These are phyloP conservation scores for Pteruthius melanotis DNA, from an alignment of 2,113 vertebrate genomes.

Conservation along the genomic window DNA sequence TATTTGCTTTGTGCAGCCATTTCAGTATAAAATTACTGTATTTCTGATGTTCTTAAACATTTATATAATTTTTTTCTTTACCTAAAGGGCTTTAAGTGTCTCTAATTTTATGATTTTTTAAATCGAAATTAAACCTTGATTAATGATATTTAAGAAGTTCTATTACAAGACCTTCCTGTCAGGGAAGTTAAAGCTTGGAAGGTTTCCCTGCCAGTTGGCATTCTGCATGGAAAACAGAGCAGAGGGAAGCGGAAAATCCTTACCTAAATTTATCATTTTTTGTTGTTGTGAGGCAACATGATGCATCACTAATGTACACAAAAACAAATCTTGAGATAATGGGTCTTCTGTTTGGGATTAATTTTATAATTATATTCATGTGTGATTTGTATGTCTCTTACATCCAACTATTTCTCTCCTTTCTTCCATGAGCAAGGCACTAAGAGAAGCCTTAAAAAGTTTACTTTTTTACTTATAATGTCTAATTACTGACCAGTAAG, in stretches of 20 bases:
- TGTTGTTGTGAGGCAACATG: slow-evolving; percentile 2
- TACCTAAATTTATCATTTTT: neutral
- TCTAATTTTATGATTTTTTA: neutral
- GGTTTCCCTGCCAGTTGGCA: slow-evolving; percentile 64
- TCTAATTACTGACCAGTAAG: neutral
- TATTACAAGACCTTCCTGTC: slow-evolving; percentile 55
- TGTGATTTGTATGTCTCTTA: neutral
- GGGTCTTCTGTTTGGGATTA: neutral
- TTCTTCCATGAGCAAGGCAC: neutral
- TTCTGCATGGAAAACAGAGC: slow-evolving; percentile 62
- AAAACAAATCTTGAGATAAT: neutral
- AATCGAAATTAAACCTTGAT: neutral
- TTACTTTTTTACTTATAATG: neutral
- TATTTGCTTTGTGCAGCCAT: neutral
- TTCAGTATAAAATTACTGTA: neutral
- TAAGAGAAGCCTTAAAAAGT: neutral
- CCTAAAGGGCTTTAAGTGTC: neutral
- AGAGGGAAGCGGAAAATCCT: slow-evolving; percentile 59
- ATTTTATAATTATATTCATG: neutral
- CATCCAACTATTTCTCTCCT: neutral
- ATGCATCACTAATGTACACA: neutral
- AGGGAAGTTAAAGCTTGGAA: slow-evolving; percentile 64
- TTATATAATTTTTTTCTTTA: neutral
- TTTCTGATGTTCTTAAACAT: neutral
- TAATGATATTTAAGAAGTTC: slow-evolving; percentile 40